Base-by-base conservation (phyloP, 2,888 invertebrate genomes). In the Adelphocoris suturalis region DNA sequence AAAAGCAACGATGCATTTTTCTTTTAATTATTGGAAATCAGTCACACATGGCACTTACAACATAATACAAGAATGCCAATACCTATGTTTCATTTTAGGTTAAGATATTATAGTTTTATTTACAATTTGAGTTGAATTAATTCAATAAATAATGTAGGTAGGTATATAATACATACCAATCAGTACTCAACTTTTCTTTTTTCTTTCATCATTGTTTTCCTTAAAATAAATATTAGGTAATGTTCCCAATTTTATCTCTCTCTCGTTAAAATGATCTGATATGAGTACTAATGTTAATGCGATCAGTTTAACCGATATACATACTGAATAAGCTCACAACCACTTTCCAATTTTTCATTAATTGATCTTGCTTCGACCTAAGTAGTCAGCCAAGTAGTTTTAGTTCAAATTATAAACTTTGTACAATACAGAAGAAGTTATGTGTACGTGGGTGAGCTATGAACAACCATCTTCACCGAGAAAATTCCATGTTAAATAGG, bases 31-130 rank as follows among this genome's bases (percentile, higher is more conserved):
- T 55, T 19, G 86, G 55, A 86, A 86, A 61, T 89, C 89, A 89
- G 89, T 89, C 89, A 89, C 80, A 81, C 89, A 89, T 89, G 89
- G 89, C 89, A 89, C 89, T 80, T 89, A 81, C 13, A 81, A 89
- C 81, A 89, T 89, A 80, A 80, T 89, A 89, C 89, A 89, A 89
- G 47, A 61, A 86, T 89, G 89, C 89, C 89, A 89, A 86, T 86
- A 75, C 86, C 48, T 75, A 48, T 47, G 1, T 4, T 85, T 86
- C 27, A 57, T 28, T 84, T 57, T 57, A 85, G 28, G 57, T 85
- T 57, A 86, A 12, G 47, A 76, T 48, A 88, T 27, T 52, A 28
- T 88, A 80, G 47, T 48, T 78, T 78, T 88, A 88, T 80, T 27
- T 88, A 80, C 81, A 88, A 86, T 84, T 84, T 86, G 86, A 86